phyloP scores from a whole-genome alignment of 2,888 invertebrate genomes.

The Macaria notata region DNA sequence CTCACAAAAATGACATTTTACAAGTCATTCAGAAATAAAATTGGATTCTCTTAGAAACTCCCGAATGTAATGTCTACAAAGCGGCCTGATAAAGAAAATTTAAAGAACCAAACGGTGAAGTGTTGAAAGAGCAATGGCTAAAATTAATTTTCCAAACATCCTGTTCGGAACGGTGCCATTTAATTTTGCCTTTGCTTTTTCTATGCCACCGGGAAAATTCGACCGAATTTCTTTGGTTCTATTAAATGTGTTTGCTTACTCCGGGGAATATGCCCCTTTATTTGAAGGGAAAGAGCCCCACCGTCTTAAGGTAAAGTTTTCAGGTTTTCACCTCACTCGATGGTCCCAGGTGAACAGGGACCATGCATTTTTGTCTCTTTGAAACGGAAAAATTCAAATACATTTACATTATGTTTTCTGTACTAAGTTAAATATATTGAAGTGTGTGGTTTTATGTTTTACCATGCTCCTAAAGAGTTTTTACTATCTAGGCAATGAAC shows the following conservation, averaged over 20 bases:
- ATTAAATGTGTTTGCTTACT: constrained; percentile 53
- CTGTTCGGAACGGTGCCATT: constrained; percentile 25
- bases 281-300: constrained; percentile 25
- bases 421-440: too few relatives aligned
- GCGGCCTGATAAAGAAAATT: constrained; percentile 12
- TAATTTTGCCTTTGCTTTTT: constrained; percentile 42
- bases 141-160: constrained; percentile 22
- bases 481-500: too few relatives aligned
- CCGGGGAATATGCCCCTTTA: constrained; percentile 37
- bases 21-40: too few relatives aligned
- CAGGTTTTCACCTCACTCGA: constrained; percentile 39
- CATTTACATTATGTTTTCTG: too few relatives aligned
- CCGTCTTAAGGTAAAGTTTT: constrained; percentile 36
- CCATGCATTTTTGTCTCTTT: constrained; percentile 29
- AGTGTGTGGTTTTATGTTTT: too few relatives aligned
- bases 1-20: too few relatives aligned
- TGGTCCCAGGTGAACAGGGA: constrained; percentile 39
- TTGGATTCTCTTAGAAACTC: too few relatives aligned
- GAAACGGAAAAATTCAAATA: too few relatives aligned
- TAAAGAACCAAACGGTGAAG: constrained; percentile 1
- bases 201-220: constrained; percentile 29
- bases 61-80: too few relatives aligned
- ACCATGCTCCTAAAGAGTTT: too few relatives aligned
- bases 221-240: constrained; percentile 50
- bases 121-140: constrained; percentile 6